Evolutionary conservation across 2,888 invertebrate genomes (phyloP).

Genomic region (Sinelater perroti): DNA sequence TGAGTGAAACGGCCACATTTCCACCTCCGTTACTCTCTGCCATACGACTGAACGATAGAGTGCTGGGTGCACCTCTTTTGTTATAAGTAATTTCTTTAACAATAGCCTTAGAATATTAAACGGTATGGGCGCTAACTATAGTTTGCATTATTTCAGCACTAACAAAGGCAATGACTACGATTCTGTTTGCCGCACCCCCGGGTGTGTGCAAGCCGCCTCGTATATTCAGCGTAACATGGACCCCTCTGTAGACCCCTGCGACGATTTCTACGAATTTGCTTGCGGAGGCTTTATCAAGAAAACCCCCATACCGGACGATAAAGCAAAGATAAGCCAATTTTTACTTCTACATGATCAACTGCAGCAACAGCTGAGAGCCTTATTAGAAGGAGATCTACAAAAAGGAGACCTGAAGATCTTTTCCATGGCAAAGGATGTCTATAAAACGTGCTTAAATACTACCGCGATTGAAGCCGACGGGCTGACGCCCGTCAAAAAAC

Average conservation of each 20-base stretch:
- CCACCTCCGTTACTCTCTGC: no score
- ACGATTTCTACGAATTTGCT: slow-evolving; percentile 83
- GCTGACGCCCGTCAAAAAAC: slow-evolving; percentile 72
- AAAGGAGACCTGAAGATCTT: slow-evolving; percentile 74
- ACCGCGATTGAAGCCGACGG: slow-evolving; percentile 82
- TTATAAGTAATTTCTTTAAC: no score
- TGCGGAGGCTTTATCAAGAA: slow-evolving; percentile 78
- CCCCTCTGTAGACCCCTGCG: slow-evolving; percentile 75
- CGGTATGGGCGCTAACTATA: no score
- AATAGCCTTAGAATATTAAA: no score
- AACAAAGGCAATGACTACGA: no score
- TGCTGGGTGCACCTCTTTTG: no score
- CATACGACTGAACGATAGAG: no score
- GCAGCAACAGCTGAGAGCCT: slow-evolving; percentile 73
- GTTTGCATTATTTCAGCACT: no score
- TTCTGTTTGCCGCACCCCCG: slow-evolving; percentile 62
- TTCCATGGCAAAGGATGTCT: slow-evolving; percentile 80
- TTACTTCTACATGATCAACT: slow-evolving; percentile 77
- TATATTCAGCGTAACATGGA: slow-evolving; percentile 77
- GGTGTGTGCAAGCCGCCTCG: slow-evolving; percentile 84
- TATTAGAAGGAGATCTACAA: slow-evolving; percentile 72
- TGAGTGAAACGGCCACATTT: no score
- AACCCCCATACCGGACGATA: slow-evolving; percentile 82
- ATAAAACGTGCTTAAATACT: slow-evolving; percentile 88
- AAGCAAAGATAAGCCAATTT: slow-evolving; percentile 79